Evolutionary conservation across 2,888 invertebrate species (phyloP), one percentile per base, ranked within the genome.

Genomic region (Epirrita christyi): DNA sequence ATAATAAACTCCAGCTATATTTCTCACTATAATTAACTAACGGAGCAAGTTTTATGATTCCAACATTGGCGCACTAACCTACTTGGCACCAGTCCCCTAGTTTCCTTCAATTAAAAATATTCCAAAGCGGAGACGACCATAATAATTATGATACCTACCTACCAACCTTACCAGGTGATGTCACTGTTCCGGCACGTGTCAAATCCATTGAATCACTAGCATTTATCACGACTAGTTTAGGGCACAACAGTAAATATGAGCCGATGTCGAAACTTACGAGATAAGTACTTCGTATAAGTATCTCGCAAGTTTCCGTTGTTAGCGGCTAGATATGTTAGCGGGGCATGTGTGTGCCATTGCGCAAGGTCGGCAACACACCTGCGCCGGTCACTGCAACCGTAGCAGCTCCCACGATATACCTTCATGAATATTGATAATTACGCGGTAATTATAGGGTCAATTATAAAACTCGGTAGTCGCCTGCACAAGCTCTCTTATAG

Each of bases 51-150:
- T 83, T 84, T 85, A 88, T 80, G 83, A 82, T 81, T 76, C 75
- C 85, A 88, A 86, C 89, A 90, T 89, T 89, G 88, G 82, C 85
- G 84, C 75, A 85, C 78, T 88, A 84, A 88, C 88, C 86, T 76
- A 89, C 78, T 89, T 88, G 87, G 88, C 87, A 83, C 73, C 74
- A 70, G 66, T 69, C 68, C 65, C 68, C 73, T 70, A 73, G 73
- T 73, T 74, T 72, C 76, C 85, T 82, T 85, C 86, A 80, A 86
- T 83, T 81, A 80, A 78, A 76, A 78, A 78, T 46, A 58, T 79
- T 75, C 61, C 73, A 53, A 58, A 34, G 32, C 74, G 72, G 76
- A 83, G 78, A 79, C 78, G 71, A 75, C 47, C 56, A 50, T 46
- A 51, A n/a, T n/a, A n/a, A n/a, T n/a, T n/a, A n/a, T n/a, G n/a